Base-by-base conservation (phyloP, 30 jellyfish, hydroid and myxozoan species). In the Aurelia aurita complex sp. Pacific region DNA sequence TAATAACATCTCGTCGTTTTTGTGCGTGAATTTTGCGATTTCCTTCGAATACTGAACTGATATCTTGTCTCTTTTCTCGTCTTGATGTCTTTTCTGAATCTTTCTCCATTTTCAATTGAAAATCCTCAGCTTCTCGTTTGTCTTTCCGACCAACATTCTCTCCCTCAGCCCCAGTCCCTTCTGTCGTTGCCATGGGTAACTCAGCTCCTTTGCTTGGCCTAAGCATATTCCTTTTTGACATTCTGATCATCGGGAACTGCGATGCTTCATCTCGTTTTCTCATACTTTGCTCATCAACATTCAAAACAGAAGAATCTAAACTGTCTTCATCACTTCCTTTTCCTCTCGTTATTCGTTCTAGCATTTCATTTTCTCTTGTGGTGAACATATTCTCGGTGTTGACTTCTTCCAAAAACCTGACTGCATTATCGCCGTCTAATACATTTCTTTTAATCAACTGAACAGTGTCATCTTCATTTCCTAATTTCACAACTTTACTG, bases 341-440 rank as follows among this genome's bases (percentile, higher is more conserved):
- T 64, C 87, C 87, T 62, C 93, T 69, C 2, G 93, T 84, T 61
- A 84, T 84, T 42, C 77, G 71, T 38, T 84, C 93, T 7, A 84
- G 71, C 87, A 84, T 74, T 50, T 84, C 72, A 14, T 64, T 42
- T 77, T 84, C 93, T 32, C 32, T 40, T 10, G 67, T 63, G 32
- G 82, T 84, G 54, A 84, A 67, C 15, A 84, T 46, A 46, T 74
- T 62, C 8, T 55, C 81, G 29, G 87, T 84, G 77, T 59, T 84
- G 57, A 84, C 82, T 7, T 84, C 93, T 7, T 42, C 74, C 55
- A 84, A 77, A 38, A 60, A 74, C 69, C 93, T 73, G 35, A 84
- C 87, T 2, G 87, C 75, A 65, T 84, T 84, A 46, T 84, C 93
- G 11, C 87, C 93, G 57, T 84, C 93, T 8, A 84, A 29, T 1